These are phyloP conservation scores for Harlomillsia oculata DNA, from an alignment of 1,140 invertebrate genomes.

Conservation along the genomic window DNA sequence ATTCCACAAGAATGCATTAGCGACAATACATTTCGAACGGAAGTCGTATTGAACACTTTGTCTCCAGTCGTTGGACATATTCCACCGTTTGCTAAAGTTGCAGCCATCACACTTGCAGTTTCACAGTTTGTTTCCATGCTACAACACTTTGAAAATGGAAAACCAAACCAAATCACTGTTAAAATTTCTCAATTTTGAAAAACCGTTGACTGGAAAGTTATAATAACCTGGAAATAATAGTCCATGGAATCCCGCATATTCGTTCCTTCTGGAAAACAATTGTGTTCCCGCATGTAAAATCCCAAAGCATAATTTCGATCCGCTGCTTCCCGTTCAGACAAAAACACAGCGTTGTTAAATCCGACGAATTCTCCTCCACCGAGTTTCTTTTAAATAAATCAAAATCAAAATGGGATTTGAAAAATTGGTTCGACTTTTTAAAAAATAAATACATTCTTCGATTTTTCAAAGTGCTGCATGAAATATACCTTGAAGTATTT, in stretches of 20 bases:
- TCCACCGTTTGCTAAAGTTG: conserved; percentile 91
- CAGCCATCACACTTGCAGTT: conserved; percentile 81
- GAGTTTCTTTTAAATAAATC: conserved; percentile 50
- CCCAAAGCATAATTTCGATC: conserved; percentile 94
- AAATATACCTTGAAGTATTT: conserved; percentile 55
- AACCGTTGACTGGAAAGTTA: background rate
- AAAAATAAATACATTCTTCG: background rate
- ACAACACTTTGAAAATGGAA: conserved; percentile 60
- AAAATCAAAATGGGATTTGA: conserved; percentile 29
- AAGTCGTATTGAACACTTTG: conserved; percentile 73
- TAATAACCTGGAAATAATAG: conserved; percentile 86
- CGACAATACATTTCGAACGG: conserved; percentile 51
- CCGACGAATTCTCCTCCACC: conserved; percentile 83
- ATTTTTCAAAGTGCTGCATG: background rate
- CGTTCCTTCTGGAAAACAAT: conserved; percentile 81
- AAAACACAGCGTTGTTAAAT: conserved; percentile 92
- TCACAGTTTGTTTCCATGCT: conserved; percentile 92
- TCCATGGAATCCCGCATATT: conserved; percentile 88
- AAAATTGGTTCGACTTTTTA: background rate
- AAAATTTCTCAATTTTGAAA: background rate
- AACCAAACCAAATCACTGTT: background rate
- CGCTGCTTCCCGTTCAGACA: conserved; percentile 80
- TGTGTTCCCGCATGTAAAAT: conserved; percentile 95
- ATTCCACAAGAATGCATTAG: conserved; percentile 50
- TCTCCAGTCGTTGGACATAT: conserved; percentile 94